phyloP scores from a whole-genome alignment of 53 echinoderm and acorn worm species.

The Antedon mediterranea region DNA sequence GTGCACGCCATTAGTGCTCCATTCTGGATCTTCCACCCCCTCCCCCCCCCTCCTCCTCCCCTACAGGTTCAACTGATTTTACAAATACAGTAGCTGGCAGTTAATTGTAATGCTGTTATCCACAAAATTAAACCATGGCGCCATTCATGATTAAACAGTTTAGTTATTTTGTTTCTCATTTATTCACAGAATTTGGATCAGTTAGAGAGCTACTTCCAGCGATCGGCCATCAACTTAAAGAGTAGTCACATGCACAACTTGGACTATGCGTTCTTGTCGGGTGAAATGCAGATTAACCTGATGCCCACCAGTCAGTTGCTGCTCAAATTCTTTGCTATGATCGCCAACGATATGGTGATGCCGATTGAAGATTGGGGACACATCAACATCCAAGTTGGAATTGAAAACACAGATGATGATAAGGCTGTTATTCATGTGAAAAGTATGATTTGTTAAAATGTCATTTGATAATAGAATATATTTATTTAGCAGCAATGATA shows the following conservation, averaged over 20 bases:
- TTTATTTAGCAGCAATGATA: too few relatives aligned
- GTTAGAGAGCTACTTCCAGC: constrained; percentile 65
- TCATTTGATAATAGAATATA: too few relatives aligned
- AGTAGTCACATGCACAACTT: constrained; percentile 28
- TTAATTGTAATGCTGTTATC: too few relatives aligned
- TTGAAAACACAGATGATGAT: constrained; percentile 30
- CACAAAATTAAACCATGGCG: too few relatives aligned
- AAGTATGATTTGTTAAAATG: neutral
- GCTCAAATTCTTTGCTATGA: constrained; percentile 51
- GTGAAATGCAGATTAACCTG: constrained; percentile 50
- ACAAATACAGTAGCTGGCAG: too few relatives aligned
- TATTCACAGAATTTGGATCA: constrained; percentile 46
- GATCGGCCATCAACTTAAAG: constrained; percentile 45
- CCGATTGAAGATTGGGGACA: constrained; percentile 71
- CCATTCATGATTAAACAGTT: too few relatives aligned
- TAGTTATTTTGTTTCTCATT: too few relatives aligned
- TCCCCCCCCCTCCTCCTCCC: too few relatives aligned
- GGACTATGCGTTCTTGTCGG: constrained; percentile 37
- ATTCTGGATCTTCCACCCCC: too few relatives aligned
- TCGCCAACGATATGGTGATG: constrained; percentile 42
- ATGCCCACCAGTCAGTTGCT: constrained; percentile 45
- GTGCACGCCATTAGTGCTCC: too few relatives aligned
- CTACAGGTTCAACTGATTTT: too few relatives aligned
- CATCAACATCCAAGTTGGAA: constrained; percentile 57
- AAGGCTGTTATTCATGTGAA: constrained; percentile 10